Base-by-base conservation (phyloP, 2,113 vertebrate species). In the Oncorhynchus mykiss region DNA sequence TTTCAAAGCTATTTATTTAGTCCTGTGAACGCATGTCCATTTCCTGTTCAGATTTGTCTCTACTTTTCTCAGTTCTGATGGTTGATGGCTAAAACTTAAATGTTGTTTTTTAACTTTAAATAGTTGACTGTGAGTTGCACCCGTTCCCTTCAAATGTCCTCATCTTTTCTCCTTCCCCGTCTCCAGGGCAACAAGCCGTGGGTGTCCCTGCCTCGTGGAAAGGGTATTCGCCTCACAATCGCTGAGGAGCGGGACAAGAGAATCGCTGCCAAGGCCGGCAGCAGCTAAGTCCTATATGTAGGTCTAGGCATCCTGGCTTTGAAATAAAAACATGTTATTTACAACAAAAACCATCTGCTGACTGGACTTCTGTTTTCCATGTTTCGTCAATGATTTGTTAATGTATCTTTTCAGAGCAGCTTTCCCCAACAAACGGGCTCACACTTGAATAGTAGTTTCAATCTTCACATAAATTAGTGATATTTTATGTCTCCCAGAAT, bases 211-310 rank as follows among this genome's bases (percentile, higher is more conserved):
- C 97, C 97, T 70, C 93, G 95, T 89, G 98, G 98, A 85, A 99
- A 99, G 91, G 97, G 97, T 83, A 98, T 99, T 92, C 95, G 96
- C 66, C 94, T 99, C 84, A 99, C 97, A 84, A 99, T 99, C 82
- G 97, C 98, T 2, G 97, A 99, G 88, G 98, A 99, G 93, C 95
- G 96, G 92, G 98, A 99, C 91, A 98, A 99, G 94, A 95, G 97
- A 84, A 88, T 99, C 82, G 96, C 96, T 0, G 96, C 97, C 89
- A 99, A 99, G 80, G 96, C 97, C 84, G 95, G 93, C 94, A 97
- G 95, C 20, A 95, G 93, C 68, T 99, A 91, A 95, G 88, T 51
- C 73, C 69, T 66, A 67, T 45, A 54, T 57, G 22, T 27, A 24
- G 22, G 59, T 74, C 70, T 74, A 62, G 59, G 31, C 22, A 60